A percentile compares a stretch with the other conserved stretches of the same genome.
Evolutionary conservation across 1,140 invertebrate genomes (phyloP).

Genomic region (Sweltsa coloradensis): DNA sequence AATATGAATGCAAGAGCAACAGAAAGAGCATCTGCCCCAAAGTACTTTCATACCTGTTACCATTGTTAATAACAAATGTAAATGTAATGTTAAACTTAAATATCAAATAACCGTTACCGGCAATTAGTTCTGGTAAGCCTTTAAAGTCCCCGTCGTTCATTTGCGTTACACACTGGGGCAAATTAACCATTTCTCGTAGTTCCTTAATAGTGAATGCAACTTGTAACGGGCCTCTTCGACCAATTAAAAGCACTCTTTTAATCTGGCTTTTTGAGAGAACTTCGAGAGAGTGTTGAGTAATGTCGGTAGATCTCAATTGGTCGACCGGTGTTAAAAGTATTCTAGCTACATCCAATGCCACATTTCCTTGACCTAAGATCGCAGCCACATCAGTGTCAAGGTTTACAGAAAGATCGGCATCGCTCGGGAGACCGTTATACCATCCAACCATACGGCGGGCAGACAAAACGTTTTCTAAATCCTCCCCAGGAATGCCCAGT

Average conservation of each 20-base stretch:
- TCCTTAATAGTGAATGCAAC: slow-evolving; percentile 98
- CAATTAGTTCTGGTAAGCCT: slow-evolving; percentile 28
- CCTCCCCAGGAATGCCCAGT: slow-evolving; percentile 77
- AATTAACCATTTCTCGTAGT: slow-evolving; percentile 80
- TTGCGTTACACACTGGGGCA: slow-evolving; percentile 48
- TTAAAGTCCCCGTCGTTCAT: slow-evolving; percentile 40
- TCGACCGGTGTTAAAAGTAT: slow-evolving; percentile 71
- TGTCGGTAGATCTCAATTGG: slow-evolving; percentile 71
- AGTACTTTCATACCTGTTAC: not conserved
- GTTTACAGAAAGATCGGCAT: slow-evolving; percentile 54
- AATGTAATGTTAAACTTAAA: not conserved
- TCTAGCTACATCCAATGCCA: slow-evolving; percentile 93
- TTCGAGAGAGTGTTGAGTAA: slow-evolving; percentile 72
- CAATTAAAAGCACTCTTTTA: slow-evolving; percentile 69
- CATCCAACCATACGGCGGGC: slow-evolving; percentile 89
- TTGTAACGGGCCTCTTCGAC: slow-evolving; percentile 88
- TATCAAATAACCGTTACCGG: slow-evolving; percentile 17
- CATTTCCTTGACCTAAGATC: slow-evolving; percentile 94
- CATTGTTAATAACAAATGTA: not conserved
- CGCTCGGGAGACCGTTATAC: slow-evolving; percentile 91
- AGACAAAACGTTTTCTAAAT: slow-evolving; percentile 68
- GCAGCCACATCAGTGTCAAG: slow-evolving; percentile 58
- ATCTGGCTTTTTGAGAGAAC: slow-evolving; percentile 64
- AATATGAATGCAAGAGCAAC: no score
- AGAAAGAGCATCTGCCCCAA: no score